Conservation (phyloP, 2,888 invertebrate species). For the Ophraella communa region DNA sequence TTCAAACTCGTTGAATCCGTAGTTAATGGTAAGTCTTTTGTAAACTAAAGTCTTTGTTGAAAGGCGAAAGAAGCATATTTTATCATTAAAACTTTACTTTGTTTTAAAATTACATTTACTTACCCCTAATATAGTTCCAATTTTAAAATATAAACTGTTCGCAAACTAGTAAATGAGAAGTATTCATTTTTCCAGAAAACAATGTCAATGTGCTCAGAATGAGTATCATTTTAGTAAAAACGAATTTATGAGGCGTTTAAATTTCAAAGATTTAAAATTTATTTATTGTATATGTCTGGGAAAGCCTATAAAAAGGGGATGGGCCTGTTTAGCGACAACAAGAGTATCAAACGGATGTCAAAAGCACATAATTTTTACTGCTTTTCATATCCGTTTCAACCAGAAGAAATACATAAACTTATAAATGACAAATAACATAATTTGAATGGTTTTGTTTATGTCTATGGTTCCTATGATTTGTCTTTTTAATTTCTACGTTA, state of each 20-base stretch:
- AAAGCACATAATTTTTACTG: background rate
- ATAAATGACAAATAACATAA: no score
- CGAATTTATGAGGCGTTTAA: no score
- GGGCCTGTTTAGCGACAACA: background rate
- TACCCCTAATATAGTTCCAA: background rate
- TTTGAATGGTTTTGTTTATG: no score
- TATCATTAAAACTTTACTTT: background rate
- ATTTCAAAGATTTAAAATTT: no score
- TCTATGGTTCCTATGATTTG: no score
- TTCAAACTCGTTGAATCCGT: background rate
- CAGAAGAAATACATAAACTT: background rate
- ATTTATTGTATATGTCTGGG: no score
- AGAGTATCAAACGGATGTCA: background rate
- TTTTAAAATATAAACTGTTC: no score
- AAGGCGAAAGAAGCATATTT: background rate
- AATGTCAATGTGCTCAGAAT: no score
- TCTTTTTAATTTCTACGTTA: no score
- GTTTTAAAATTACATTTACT: background rate
- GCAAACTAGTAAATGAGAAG: no score
- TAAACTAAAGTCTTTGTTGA: background rate
- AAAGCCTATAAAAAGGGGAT: background rate
- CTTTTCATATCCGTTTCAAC: background rate
- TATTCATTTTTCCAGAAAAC: no score
- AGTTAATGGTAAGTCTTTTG: background rate
- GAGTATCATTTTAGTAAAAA: no score